Percentiles rank a stretch among this genome's conserved stretches.
These are phyloP conservation scores for Spea hammondii DNA, from an alignment of 2,797 vertebrate species.

Conservation along the genomic window DNA sequence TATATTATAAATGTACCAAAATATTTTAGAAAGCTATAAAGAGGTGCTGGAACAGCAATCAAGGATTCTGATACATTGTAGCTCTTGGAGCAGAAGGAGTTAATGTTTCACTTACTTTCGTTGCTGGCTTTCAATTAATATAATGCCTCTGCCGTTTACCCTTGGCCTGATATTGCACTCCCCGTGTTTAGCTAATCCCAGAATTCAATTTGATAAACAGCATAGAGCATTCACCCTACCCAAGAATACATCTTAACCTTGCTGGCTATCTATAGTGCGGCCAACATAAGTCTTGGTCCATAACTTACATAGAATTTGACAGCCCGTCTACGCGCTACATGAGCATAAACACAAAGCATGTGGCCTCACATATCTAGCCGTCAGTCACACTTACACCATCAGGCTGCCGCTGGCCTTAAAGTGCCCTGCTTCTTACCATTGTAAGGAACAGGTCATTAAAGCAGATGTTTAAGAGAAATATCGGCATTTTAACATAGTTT, in stretches of 20 bases:
- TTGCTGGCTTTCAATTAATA: conserved; percentile 36
- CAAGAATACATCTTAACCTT: neutral
- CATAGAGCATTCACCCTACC: neutral
- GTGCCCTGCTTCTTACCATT: conserved; percentile 5
- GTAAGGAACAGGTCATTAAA: conserved; percentile 11
- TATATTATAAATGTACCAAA: too few relatives aligned
- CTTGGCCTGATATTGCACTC: conserved; percentile 44
- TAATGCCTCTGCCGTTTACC: conserved; percentile 40
- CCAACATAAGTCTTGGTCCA: neutral
- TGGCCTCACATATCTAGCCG: too few relatives aligned
- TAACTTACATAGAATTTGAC: neutral
- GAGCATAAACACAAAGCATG: too few relatives aligned
- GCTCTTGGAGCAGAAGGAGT: conserved; percentile 9
- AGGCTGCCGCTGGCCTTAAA: too few relatives aligned
- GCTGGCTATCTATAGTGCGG: neutral
- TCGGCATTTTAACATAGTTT: neutral
- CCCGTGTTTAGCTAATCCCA: conserved; percentile 24
- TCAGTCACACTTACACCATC: too few relatives aligned
- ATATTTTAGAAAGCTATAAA: too few relatives aligned
- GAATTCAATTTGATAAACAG: conserved; percentile 28
- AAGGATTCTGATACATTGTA: neutral
- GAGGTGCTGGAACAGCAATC: neutral
- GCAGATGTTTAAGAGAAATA: conserved; percentile 33
- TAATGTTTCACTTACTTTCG: conserved; percentile 46
- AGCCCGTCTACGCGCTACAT: neutral